phyloP scores from a whole-genome alignment of 2,888 invertebrate species.

The Epistrophe eligans region DNA sequence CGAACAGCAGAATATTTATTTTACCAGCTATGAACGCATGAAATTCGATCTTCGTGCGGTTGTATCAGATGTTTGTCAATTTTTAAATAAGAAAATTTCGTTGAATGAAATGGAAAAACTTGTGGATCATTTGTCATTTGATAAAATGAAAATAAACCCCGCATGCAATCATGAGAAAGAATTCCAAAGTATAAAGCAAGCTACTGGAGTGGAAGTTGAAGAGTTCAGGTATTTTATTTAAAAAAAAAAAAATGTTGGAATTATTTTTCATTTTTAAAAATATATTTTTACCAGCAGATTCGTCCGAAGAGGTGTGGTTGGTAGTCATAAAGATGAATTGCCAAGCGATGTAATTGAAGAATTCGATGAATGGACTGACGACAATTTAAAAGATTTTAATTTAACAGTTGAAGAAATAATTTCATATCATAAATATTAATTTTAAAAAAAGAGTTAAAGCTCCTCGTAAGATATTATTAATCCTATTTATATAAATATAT shows the following conservation, averaged over 20 bases:
- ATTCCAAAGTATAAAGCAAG: constrained; percentile 81
- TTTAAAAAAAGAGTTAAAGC: not conserved
- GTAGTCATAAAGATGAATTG: constrained; percentile 82
- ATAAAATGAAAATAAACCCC: constrained; percentile 81
- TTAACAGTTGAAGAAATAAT: constrained; percentile 80
- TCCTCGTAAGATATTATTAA: not conserved
- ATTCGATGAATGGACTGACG: constrained; percentile 81
- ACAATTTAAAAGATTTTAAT: constrained; percentile 78
- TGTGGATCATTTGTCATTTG: constrained; percentile 81
- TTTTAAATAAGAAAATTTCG: constrained; percentile 77
- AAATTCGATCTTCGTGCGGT: constrained; percentile 79
- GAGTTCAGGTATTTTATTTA: constrained; percentile 79
- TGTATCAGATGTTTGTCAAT: constrained; percentile 79
- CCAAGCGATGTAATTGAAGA: constrained; percentile 79
- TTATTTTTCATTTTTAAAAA: not conserved
- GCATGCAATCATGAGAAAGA: constrained; percentile 78
- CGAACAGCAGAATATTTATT: constrained; percentile 79
- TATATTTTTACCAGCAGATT: constrained; percentile 77
- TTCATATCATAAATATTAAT: constrained; percentile 79
- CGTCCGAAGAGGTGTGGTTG: constrained; percentile 82
- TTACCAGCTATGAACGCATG: constrained; percentile 82
- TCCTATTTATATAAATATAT: constrained; percentile 7
- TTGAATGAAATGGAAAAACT: constrained; percentile 78
- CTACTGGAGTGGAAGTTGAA: constrained; percentile 80
- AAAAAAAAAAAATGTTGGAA: not conserved